Evolutionary conservation across 2,888 invertebrate genomes (phyloP).

Genomic region (Drosophila siamana): DNA sequence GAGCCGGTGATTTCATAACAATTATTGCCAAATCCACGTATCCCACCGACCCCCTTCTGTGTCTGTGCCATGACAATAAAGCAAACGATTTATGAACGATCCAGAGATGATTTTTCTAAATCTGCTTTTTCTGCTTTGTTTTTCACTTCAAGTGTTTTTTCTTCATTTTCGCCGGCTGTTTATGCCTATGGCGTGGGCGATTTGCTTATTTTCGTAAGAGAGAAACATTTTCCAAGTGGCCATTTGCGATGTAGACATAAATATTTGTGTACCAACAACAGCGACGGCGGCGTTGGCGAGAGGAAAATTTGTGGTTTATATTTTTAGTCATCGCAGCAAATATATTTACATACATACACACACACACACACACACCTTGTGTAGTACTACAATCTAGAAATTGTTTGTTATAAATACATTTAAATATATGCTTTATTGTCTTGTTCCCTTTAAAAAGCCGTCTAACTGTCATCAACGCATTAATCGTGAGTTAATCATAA

Average conservation of each 20-base stretch:
- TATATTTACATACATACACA: too few relatives aligned
- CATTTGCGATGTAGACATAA: conserved; percentile 34
- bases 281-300: too few relatives aligned
- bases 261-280: conserved; percentile 21
- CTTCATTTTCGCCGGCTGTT: conserved; percentile 55
- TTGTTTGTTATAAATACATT: conserved; percentile 17
- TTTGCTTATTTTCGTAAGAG: conserved; percentile 39
- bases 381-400: not conserved
- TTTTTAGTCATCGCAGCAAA: conserved; percentile 37
- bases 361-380: not conserved
- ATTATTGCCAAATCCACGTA: conserved; percentile 72
- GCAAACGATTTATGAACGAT: conserved; percentile 54
- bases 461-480: conserved; percentile 9
- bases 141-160: conserved; percentile 30
- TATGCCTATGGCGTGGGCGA: conserved; percentile 47
- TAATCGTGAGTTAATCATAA: conserved; percentile 3
- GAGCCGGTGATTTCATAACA: conserved; percentile 67
- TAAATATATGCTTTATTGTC: not conserved
- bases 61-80: conserved; percentile 10
- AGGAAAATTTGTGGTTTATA: conserved; percentile 29
- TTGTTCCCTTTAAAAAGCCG: not conserved
- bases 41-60: not conserved
- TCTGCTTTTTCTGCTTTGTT: conserved; percentile 14
- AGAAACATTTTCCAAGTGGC: conserved; percentile 59
- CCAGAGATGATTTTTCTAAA: conserved; percentile 19